Base-by-base conservation (phyloP, 2,113 vertebrate species). In the Malurus cyaneus region DNA sequence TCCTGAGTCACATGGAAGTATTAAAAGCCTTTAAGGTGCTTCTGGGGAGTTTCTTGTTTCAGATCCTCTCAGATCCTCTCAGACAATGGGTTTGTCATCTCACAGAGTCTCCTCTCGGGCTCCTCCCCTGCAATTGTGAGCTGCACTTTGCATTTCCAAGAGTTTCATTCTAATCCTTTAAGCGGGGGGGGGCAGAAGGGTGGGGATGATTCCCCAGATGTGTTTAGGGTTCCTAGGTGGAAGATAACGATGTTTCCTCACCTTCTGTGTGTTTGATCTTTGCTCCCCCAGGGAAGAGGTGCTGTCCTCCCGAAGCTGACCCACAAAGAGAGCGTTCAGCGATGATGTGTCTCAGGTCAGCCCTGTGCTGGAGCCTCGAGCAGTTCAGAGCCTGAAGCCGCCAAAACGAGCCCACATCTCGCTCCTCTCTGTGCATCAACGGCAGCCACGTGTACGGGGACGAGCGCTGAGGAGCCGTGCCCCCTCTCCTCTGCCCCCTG, bases 341-440 rank as follows among this genome's bases (percentile, higher is more conserved):
- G 98, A 99, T 0, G 99, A 99, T 32, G 96, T 96, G 23, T 98
- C 97, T 53, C 98, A 98, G 80, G 62, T 98, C 76, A 97, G 95
- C 67, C 93, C 97, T 0, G 96, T 96, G 76, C 98, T 95, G 74
- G 97, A 97, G 79, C 54, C 98, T 15, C 95, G 92, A 64, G 96
- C 96, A 2, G 52, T 97, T 47, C 98, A 98, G 80, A 98, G 97
- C 80, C 97, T 98, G 8, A 98, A 98, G 94, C 97, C 98, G n/a
- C 83, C 98, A 98, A 42, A 97, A 87, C 0, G 98, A 98, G 11
- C 88, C 98, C 2, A 94, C 95, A 84, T 98, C 99, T 61, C 97
- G 98, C 59, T 99, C 98, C 8, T 98, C 98, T 0, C 97, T 98
- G n/a, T 99, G 98, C 52, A 97, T 99, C 95, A 99, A 99, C 0